Evolutionary conservation across 1,140 invertebrate species (phyloP), one percentile per base, ranked within the genome.

Genomic region (Drosophila subobscura): DNA sequence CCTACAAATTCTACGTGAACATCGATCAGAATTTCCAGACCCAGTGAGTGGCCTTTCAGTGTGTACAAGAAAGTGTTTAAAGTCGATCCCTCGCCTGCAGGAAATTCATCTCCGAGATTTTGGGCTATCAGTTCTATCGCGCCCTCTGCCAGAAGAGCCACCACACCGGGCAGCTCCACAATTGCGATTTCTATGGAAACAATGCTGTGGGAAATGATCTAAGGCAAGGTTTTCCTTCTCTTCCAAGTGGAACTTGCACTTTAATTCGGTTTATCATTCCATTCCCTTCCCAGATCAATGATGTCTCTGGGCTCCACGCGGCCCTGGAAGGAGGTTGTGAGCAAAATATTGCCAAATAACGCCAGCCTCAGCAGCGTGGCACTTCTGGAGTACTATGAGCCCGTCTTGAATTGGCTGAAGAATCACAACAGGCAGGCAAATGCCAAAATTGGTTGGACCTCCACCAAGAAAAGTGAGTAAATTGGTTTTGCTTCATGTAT

Each of bases 181-280:
- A 92, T 54, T 94, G 94, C 78, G 94, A 95, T 79, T 94, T 95
- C 60, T 92, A 92, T 70, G 78, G 92, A 16, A 93, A 91, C 44
- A 77, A 64, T 1, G 86, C 79, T 33, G 93, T 93, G 2, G 93
- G 93, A 41, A 80, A 89, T 23, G 67, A 89, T 40, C 67, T 94
- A 0, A 91, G 77, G 90, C 91, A 47, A 29, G 49, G 33, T 47
- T 3, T 29, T 7, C n/a, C 0, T 4, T 0, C 33, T 4, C 5
- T 42, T 1, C 10, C 3, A 5, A 6, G 2, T 25, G 2, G 20
- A 20, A 46, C 10, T n/a, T 6, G n/a, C 6, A 6, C 2, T 2
- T 37, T 29, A 14, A 27, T 5, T 16, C 40, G 5, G 1, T n/a
- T 7, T 10, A 10, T 22, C 0, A 23, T 0, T 2, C 1, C 16